Conservation (phyloP, 2,797 vertebrate species). For the Sebastes trivittatus region DNA sequence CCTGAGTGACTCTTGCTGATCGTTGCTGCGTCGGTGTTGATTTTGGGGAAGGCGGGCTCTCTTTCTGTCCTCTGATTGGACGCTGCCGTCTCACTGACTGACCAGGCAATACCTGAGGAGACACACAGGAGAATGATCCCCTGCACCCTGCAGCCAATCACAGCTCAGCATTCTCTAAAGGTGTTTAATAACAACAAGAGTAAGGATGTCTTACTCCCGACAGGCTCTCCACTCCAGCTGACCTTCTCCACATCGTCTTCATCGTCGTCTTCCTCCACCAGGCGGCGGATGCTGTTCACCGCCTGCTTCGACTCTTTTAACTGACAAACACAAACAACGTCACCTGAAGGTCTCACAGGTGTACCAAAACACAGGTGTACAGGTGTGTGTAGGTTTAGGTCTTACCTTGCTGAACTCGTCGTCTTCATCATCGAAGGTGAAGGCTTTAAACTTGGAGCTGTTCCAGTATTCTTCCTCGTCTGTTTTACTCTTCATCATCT, state of each 20-base stretch:
- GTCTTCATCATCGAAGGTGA: constrained; percentile 95
- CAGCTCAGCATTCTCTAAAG: background rate
- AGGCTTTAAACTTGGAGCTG: constrained; percentile 92
- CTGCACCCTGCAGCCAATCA: constrained; percentile 14
- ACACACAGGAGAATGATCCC: background rate
- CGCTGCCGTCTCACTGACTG: constrained; percentile 91
- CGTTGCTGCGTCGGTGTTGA: constrained; percentile 71
- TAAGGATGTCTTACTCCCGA: constrained; percentile 88
- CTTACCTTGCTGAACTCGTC: constrained; percentile 90
- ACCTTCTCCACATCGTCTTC: constrained; percentile 91
- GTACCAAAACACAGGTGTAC: background rate
- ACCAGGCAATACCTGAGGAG: constrained; percentile 92
- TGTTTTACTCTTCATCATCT: constrained; percentile 88
- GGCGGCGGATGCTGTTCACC: constrained; percentile 89
- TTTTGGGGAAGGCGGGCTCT: constrained; percentile 84
- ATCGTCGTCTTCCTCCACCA: constrained; percentile 82
- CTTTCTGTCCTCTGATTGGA: constrained; percentile 79
- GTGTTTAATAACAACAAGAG: background rate
- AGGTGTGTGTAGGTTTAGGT: background rate
- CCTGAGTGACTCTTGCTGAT: constrained; percentile 86
- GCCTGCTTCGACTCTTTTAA: constrained; percentile 92
- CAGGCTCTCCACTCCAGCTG: constrained; percentile 95
- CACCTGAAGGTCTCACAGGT: background rate
- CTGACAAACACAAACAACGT: constrained; percentile 67
- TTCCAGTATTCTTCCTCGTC: constrained; percentile 98